Base-by-base conservation (phyloP, 2,113 vertebrate genomes). In the Ageneiosus marmoratus region DNA sequence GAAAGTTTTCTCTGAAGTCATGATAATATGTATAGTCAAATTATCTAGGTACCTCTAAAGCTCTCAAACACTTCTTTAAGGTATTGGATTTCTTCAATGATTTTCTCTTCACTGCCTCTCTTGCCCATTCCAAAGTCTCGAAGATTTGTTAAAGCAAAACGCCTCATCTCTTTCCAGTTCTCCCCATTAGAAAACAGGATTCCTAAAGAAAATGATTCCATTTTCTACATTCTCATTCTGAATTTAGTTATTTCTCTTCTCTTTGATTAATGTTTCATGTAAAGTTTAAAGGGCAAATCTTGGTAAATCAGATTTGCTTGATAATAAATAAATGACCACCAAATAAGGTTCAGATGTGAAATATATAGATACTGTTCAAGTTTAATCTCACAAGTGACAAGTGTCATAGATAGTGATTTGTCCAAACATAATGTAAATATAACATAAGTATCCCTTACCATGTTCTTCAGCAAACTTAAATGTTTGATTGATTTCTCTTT, bases 71-170 rank as follows among this genome's bases (percentile, higher is more conserved):
- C 89, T 32, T 91, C 44, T 51, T 90, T 84, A 37, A 94, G 85
- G 48, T 88, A 72, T 1, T 86, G 75, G 74, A 88, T 85, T 81
- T 94, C 93, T 63, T 92, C 91, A 3, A 87, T 67, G 27, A 94
- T 92, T 84, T 86, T 92, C 2, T 89, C 89, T 75, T 93, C 91
- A 81, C 85, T 89, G 3, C 83, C 48, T 77, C 58, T 92, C 56
- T 90, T 92, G 4, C 92, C 93, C 92, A 93, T 92, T 46, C 93
- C 93, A 85, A 91, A 90, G 63, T 93, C 91, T 75, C 82, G 88
- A 34, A 93, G 86, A 18, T 86, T 92, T 2, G 83, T 83, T 46
- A 93, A 50, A 65, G 91, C 87, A 63, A 94, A 94, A 12, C 89
- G 89, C 50, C 90, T 89, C 91, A 92, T 93, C 74, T 90, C 90